Evolutionary conservation across 1,140 invertebrate species (phyloP).

Genomic region (Bombus difficillimus): DNA sequence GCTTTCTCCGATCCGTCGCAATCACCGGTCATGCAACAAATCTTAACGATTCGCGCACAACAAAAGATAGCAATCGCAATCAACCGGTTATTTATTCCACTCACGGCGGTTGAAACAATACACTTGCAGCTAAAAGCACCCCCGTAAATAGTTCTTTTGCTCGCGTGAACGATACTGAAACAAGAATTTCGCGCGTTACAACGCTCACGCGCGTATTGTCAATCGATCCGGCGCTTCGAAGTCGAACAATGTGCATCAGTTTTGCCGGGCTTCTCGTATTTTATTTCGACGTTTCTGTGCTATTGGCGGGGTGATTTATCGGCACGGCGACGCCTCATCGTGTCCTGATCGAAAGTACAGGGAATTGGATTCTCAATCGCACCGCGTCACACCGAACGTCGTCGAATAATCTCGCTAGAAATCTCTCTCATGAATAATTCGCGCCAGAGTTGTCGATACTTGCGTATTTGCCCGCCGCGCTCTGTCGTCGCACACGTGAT

Average conservation of each 20-base stretch:
- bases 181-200: neutral
- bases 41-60: neutral
- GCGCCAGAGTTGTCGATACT: constrained; percentile 36
- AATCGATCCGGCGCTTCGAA: neutral
- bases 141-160: neutral
- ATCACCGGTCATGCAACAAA: neutral
- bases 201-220: neutral
- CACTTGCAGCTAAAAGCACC: neutral
- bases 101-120: neutral
- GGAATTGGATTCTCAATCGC: constrained; percentile 54
- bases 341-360: constrained; percentile 45
- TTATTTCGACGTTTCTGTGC: constrained; percentile 33
- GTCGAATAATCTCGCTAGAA: constrained; percentile 64
- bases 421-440: constrained; percentile 70
- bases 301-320: constrained; percentile 53
- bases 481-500: constrained; percentile 27
- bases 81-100: neutral
- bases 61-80: neutral
- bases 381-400: constrained; percentile 41
- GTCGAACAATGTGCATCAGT: constrained; percentile 2
- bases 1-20: neutral
- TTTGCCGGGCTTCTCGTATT: neutral
- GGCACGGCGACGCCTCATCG: constrained; percentile 9
- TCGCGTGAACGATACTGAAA: neutral
- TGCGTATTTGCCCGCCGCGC: constrained; percentile 40